phyloP scores from a whole-genome alignment of 2,797 vertebrate species.

The Hephaestus fuliginosus region DNA sequence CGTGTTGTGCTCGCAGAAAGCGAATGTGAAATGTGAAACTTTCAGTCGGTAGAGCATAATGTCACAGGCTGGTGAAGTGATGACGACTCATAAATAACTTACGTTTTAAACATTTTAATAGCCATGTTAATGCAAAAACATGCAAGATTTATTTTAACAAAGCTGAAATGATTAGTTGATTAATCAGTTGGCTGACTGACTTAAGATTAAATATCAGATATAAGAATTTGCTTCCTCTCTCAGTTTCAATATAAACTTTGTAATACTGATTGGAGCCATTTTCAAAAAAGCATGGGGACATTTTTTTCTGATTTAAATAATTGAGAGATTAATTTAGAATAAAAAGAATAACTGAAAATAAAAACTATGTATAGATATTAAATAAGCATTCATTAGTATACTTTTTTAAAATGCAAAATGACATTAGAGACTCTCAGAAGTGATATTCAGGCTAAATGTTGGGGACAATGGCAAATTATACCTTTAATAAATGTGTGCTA shows the following conservation, averaged over 20 bases:
- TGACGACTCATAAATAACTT: background rate
- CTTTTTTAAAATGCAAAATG: background rate
- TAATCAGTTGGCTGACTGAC: background rate
- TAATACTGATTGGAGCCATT: background rate
- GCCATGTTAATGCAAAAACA: too few relatives aligned
- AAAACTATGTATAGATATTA: background rate
- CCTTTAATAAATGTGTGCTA: background rate
- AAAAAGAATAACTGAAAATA: background rate
- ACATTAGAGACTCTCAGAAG: background rate
- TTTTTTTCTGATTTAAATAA: background rate
- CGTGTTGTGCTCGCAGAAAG: background rate
- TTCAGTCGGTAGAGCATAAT: background rate
- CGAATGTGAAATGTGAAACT: constrained; percentile 17
- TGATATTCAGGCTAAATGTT: background rate
- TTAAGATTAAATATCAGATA: background rate
- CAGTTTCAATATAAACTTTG: background rate
- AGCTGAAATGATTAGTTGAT: background rate
- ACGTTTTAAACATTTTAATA: background rate
- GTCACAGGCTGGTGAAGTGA: background rate
- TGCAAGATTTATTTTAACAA: background rate
- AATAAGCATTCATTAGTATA: background rate
- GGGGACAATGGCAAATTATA: background rate
- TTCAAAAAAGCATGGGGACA: background rate
- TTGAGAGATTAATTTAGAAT: background rate
- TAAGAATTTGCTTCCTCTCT: background rate